A percentile compares a stretch with the other conserved stretches of the same genome.
Conservation (phyloP, 2,113 vertebrate genomes). For the Misgurnus anguillicaudatus region DNA sequence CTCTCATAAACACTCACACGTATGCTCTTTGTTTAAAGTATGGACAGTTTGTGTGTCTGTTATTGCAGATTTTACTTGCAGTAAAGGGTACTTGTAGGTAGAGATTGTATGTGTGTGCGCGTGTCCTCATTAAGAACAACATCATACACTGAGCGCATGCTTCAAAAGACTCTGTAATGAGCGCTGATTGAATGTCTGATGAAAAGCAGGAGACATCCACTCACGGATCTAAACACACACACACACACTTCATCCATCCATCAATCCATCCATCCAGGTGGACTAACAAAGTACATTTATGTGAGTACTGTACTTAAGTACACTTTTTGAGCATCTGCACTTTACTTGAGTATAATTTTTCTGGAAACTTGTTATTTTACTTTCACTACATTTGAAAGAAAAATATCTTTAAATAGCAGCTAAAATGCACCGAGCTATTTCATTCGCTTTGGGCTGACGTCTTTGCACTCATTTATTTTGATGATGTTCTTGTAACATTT, state of each 20-base stretch:
- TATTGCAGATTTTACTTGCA: neutral
- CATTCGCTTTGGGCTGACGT: constrained; percentile 9
- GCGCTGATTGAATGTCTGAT: constrained; percentile 73
- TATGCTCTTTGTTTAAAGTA: neutral
- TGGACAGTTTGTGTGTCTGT: neutral
- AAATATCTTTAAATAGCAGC: too few species aligned
- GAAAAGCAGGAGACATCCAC: constrained; percentile 32
- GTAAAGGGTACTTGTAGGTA: neutral
- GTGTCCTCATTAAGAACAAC: constrained; percentile 71
- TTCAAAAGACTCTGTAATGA: constrained; percentile 77
- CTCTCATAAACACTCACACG: neutral
- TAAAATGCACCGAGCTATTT: neutral
- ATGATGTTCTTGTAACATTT: constrained; percentile 46
- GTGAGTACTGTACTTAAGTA: too few species aligned
- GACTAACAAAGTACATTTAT: too few species aligned
- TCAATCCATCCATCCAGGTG: too few species aligned
- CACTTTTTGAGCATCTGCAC: too few species aligned
- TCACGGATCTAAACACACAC: neutral
- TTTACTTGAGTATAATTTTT: too few species aligned
- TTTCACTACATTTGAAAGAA: too few species aligned
- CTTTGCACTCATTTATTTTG: neutral
- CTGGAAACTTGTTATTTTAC: too few species aligned
- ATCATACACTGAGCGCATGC: constrained; percentile 71
- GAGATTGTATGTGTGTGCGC: constrained; percentile 58
- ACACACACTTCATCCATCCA: too few species aligned